Evolutionary conservation across 2,888 invertebrate species (phyloP), one percentile per base, ranked within the genome.

Genomic region (Euclidia mi): DNA sequence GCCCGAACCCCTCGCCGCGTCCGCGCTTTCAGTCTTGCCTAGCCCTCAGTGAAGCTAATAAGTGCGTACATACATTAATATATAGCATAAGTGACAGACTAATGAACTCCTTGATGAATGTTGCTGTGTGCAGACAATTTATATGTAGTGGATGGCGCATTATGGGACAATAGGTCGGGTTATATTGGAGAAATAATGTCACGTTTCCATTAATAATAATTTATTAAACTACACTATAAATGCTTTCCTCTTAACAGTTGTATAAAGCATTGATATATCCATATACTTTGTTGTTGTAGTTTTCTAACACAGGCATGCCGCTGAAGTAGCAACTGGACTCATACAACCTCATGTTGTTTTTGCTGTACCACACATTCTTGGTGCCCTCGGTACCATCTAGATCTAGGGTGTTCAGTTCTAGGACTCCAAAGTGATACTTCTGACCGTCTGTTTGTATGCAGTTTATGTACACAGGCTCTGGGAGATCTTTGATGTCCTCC

Each of bases 351-450:
- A 97, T 88, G 65, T 94, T 88, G 14, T 96, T 95, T 43, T 95
- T 95, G 76, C 96, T 95, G 95, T 97, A 99, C 96, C 97, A 98
- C 66, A 97, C 95, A 89, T 99, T 99, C 82, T 96, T 97, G 0
- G 94, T 85, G 18, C 95, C 95, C 17, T 95, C 93, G 10, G 76
- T 83, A 0, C 95, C 95, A 78, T 93, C 84, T 1, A 98, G 87
- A 85, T 97, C 95, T 29, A 98, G 90, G 0, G 97, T 97, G 78
- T 98, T 98, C 10, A 99, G 92, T 89, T 99, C 98, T 55, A 97
- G 96, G 12, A 98, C 95, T 2, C 97, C 96, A 83, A 98, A 98
- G 82, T 98, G 96, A 82, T 97, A 98, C 34, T 94, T 90, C 68
- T 95, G 94, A 0, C 98, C 97, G 82, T 98, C 96, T 2, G 97